phyloP scores from a whole-genome alignment of 2,113 vertebrate species.

The Asarcornis scutulata region DNA sequence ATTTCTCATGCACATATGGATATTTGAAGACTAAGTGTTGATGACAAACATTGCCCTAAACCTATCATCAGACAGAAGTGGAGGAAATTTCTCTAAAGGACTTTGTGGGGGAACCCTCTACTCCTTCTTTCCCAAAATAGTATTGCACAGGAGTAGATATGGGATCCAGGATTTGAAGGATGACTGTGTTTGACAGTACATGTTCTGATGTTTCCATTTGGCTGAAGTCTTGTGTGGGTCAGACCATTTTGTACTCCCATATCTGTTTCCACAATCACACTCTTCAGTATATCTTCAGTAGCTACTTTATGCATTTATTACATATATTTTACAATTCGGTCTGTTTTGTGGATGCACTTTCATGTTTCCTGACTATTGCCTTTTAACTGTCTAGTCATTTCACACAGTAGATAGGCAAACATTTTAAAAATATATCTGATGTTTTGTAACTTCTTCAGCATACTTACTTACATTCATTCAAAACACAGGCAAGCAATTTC shows the following conservation, averaged over 20 bases:
- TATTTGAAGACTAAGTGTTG: background rate
- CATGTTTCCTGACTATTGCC: background rate
- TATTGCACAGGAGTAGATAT: background rate
- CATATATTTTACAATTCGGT: background rate
- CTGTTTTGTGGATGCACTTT: background rate
- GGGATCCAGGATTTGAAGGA: background rate
- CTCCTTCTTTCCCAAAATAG: background rate
- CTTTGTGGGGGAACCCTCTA: background rate
- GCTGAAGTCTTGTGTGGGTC: background rate
- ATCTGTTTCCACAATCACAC: background rate
- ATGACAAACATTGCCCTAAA: background rate
- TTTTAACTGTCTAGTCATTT: background rate
- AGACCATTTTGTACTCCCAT: background rate
- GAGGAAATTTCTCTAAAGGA: background rate
- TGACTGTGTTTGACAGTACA: background rate
- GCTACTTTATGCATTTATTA: background rate
- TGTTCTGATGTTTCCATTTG: background rate
- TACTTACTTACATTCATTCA: background rate
- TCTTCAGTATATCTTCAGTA: background rate
- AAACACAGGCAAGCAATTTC: background rate
- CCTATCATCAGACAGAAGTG: background rate
- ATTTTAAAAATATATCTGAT: background rate
- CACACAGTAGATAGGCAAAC: background rate
- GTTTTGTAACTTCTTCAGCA: background rate
- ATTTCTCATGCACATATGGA: background rate